Evolutionary conservation across 2,888 invertebrate species (phyloP), one percentile per base, ranked within the genome.

Genomic region (Drosophila flavopinicola): DNA sequence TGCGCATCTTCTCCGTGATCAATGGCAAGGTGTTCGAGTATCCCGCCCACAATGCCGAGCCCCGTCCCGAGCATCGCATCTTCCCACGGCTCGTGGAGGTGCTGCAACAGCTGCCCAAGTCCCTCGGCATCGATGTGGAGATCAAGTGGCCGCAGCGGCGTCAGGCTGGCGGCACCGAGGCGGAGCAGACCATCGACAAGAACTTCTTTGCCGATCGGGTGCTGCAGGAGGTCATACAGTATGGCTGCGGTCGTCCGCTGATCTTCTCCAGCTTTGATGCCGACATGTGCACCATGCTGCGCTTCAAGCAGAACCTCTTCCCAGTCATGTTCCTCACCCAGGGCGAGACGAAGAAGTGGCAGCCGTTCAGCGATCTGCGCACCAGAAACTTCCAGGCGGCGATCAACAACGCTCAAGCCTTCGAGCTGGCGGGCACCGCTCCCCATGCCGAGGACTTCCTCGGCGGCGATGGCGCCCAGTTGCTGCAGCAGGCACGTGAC

Each of bases 101-200:
- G n/a, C 92, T 99, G 20, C 94, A 95, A 78, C 93, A 93, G 39
- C 93, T 99, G 33, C 96, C 97, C 86, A 92, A 93, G 1, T 94
- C 96, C 85, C 95, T 97, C 49, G 99, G 99, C n/a, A 99, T 99
- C 89, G 99, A 99, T 91, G 95, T 99, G 60, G 99, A 99, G 92
- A 94, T 99, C 57, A 99, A 99, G 91, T 99, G 98, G 96, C 97
- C 97, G 0, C 97, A 98, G 95, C 94, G 95, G 74, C 91, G 95
- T 41, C 93, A 94, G 91, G 95, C 96, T 90, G 98, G 97, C 17
- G 94, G 95, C 1, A 94, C 94, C 87, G 98, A 98, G 90, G 92
- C 97, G 33, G 94, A 96, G 88, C 95, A 97, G 90, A 88, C 89
- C 7, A 95, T 96, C 78, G 99, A 99, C 90, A 94, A 98, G 91